Evolutionary conservation across 2,797 vertebrate species (phyloP).

Genomic region (Phalloptychus januarius): DNA sequence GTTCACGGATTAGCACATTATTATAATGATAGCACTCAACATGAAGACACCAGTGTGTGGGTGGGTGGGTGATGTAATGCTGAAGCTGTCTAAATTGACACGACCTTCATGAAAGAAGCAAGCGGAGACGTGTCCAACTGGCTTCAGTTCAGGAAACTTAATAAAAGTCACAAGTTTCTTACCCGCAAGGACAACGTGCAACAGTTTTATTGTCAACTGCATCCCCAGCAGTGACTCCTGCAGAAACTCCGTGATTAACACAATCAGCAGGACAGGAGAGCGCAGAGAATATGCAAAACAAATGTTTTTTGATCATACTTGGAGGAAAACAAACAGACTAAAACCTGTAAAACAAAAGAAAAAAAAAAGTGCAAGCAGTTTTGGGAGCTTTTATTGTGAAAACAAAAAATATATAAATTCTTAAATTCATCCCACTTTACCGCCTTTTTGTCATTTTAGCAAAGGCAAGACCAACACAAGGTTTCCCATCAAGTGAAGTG

Average conservation of each 20-base stretch:
- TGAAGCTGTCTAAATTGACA: slow-evolving; percentile 18
- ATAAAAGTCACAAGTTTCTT: slow-evolving; percentile 27
- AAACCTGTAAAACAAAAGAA: too few relatives aligned
- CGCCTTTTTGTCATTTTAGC: too few relatives aligned
- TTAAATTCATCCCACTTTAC: too few relatives aligned
- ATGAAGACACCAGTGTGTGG: background rate
- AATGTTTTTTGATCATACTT: background rate
- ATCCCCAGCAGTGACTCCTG: slow-evolving; percentile 25
- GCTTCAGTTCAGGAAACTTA: slow-evolving; percentile 13
- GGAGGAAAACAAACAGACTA: background rate
- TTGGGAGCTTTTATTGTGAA: too few relatives aligned
- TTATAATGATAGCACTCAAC: background rate
- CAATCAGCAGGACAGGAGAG: slow-evolving; percentile 12
- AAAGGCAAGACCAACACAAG: too few relatives aligned
- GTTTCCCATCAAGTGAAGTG: background rate
- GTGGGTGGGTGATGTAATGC: slow-evolving; percentile 16
- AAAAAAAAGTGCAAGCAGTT: too few relatives aligned
- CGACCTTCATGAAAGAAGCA: slow-evolving; percentile 24
- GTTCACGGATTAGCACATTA: background rate
- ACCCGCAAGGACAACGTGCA: slow-evolving; percentile 33
- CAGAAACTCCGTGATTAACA: too few relatives aligned
- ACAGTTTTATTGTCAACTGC: slow-evolving; percentile 16
- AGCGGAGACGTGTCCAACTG: slow-evolving; percentile 24
- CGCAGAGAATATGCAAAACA: background rate
- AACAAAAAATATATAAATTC: too few relatives aligned